phyloP scores from a whole-genome alignment of 2,113 vertebrate species.

The Phrynosoma blainvillii region DNA sequence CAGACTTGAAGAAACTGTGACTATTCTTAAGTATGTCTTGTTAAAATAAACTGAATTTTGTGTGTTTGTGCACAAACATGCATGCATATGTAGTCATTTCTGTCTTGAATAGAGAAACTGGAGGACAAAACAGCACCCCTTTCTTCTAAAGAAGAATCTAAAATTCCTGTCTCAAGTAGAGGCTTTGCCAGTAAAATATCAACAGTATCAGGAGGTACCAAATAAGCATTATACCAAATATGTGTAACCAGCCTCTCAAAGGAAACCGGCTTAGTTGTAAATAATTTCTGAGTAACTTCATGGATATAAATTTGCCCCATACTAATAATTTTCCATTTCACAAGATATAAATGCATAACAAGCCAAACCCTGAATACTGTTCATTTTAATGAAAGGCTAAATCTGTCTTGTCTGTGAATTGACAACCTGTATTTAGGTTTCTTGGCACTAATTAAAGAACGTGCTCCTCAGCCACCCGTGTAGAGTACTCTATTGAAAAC shows the following conservation, averaged over 20 bases:
- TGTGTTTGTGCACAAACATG: too few relatives aligned
- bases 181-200: not conserved
- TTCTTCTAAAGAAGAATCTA: not conserved
- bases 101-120: not conserved
- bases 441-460: not conserved
- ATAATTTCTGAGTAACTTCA: not conserved
- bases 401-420: not conserved
- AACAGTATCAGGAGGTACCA: not conserved
- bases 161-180: not conserved
- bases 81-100: not conserved
- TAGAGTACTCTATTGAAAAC: conserved; percentile 4
- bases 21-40: not conserved
- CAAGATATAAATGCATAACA: not conserved
- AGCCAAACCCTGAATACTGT: not conserved
- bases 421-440: not conserved
- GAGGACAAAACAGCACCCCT: too few relatives aligned
- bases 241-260: not conserved
- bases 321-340: not conserved
- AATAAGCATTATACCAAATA: not conserved
- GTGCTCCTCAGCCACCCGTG: not conserved
- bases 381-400: not conserved
- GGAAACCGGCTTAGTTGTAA: not conserved
- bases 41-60: not conserved
- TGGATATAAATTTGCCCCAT: not conserved
- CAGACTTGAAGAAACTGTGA: not conserved